These are phyloP conservation scores for Lophotriccus pileatus DNA, from an alignment of 2,797 vertebrate genomes.

Conservation along the genomic window DNA sequence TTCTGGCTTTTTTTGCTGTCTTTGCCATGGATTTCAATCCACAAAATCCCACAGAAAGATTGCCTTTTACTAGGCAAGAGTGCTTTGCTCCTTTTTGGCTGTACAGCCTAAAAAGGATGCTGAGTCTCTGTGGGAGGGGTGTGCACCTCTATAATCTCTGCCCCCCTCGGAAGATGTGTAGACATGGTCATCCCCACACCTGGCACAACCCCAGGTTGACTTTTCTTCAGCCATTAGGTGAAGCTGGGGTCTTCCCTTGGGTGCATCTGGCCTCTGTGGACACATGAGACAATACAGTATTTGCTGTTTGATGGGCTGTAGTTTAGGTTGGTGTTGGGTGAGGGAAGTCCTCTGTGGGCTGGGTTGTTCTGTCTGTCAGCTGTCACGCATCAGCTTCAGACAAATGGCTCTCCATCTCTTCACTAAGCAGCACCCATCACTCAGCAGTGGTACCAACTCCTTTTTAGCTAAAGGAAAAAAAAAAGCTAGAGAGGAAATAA, in stretches of 20 bases:
- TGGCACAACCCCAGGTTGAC: neutral
- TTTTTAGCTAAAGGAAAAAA: neutral
- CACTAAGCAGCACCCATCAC: neutral
- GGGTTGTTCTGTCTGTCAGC: neutral
- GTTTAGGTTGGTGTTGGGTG: neutral
- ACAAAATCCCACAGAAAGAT: accelerated
- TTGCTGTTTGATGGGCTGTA: neutral
- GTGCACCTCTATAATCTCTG: neutral
- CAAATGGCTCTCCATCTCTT: neutral
- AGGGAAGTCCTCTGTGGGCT: neutral
- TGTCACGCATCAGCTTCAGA: neutral
- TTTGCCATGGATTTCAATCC: neutral
- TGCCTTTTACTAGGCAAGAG: neutral
- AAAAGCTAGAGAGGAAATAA: neutral
- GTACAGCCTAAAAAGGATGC: neutral
- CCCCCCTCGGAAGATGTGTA: neutral
- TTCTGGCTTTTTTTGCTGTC: neutral
- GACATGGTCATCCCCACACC: neutral
- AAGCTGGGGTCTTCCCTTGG: neutral
- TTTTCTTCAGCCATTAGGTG: neutral
- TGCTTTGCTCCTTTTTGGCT: neutral
- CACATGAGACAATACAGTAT: neutral
- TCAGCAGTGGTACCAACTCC: neutral
- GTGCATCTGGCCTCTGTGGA: neutral
- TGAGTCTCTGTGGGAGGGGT: neutral